Conservation (phyloP, 23 tunicate genomes). For the Ascidia mentula region DNA sequence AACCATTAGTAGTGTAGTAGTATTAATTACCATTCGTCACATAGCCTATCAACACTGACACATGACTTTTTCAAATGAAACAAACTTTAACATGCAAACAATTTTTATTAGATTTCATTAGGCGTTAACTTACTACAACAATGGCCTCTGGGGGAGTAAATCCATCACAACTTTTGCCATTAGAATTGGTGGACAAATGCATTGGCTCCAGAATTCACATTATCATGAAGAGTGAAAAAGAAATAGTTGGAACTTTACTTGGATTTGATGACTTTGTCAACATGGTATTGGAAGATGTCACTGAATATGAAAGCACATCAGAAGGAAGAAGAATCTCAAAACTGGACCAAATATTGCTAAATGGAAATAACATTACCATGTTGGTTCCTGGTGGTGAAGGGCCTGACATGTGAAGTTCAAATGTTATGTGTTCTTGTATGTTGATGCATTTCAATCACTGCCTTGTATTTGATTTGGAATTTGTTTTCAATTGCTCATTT, state of each 20-base stretch:
- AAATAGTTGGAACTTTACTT: conserved; percentile 96
- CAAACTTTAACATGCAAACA: not conserved
- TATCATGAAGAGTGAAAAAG: conserved; percentile 97
- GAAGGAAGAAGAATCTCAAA: conserved; percentile 95
- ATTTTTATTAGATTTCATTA: not conserved
- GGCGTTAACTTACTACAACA: not conserved
- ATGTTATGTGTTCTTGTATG: not conserved
- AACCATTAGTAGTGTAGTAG: no score
- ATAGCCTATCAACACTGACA: not conserved
- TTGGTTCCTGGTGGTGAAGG: conserved; percentile 99
- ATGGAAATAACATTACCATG: conserved; percentile 98
- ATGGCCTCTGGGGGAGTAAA: conserved; percentile 45
- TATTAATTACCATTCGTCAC: no score
- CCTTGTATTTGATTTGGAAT: not conserved
- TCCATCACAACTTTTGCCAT: conserved; percentile 77
- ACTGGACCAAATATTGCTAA: conserved; percentile 89
- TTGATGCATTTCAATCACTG: not conserved
- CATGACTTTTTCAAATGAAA: not conserved
- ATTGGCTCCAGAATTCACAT: conserved; percentile 96
- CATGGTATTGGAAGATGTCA: conserved; percentile 96
- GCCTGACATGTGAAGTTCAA: conserved; percentile 50
- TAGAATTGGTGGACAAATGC: conserved; percentile 96
- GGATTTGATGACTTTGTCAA: conserved; percentile 98
- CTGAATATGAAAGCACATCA: conserved; percentile 89
- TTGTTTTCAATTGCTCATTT: not conserved